These are phyloP conservation scores for Sebastes iracundus DNA, from an alignment of 2,797 vertebrate species.

Conservation along the genomic window DNA sequence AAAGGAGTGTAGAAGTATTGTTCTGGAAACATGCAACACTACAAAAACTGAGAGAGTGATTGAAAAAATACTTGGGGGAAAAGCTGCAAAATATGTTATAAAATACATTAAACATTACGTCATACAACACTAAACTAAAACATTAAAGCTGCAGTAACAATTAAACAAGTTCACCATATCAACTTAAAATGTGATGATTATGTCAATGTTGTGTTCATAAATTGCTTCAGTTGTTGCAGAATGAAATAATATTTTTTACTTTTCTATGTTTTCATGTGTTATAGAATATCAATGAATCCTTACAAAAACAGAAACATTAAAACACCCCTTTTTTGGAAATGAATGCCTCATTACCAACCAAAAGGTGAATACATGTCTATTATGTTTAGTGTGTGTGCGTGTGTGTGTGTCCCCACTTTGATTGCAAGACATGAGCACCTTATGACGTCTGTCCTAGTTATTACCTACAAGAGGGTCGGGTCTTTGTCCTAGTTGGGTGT, in stretches of 20 bases:
- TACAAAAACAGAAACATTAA: not conserved
- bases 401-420: not conserved
- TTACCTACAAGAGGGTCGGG: not conserved
- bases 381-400: not conserved
- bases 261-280: not conserved
- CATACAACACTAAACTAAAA: not conserved
- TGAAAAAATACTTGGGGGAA: not conserved
- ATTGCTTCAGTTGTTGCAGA: not conserved
- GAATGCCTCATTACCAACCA: not conserved
- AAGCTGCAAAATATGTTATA: not conserved
- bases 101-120: not conserved
- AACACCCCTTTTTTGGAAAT: not conserved
- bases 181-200: too few species aligned
- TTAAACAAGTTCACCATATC: not conserved
- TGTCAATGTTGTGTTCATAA: too few species aligned
- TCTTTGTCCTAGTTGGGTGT: not conserved
- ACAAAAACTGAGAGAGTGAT: not conserved
- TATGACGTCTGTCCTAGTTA: slow-evolving; percentile 12
- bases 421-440: not conserved
- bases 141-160: not conserved
- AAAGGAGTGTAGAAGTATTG: not conserved
- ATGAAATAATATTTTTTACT: not conserved
- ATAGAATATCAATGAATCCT: not conserved
- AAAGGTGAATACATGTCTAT: not conserved
- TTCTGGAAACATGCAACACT: not conserved